phyloP scores from a whole-genome alignment of 1,140 invertebrate genomes.

The Drosophila kikkawai region DNA sequence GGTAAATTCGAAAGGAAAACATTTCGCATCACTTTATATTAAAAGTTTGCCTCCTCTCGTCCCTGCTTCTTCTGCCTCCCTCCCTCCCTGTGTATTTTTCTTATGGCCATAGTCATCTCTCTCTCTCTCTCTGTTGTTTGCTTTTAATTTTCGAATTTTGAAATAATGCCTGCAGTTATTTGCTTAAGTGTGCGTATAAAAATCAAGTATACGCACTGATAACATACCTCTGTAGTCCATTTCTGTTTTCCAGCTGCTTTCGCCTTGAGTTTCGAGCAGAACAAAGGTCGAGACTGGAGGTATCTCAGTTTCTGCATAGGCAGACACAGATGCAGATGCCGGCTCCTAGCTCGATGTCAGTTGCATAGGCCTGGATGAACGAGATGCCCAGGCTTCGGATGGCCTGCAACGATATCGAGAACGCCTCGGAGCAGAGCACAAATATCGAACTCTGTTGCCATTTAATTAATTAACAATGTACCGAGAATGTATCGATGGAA shows the following conservation, averaged over 20 bases:
- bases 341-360: conserved; percentile 14
- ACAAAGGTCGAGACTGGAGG: conserved; percentile 16
- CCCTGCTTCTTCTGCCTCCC: not conserved
- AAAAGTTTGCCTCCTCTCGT: conserved; percentile 54
- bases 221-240: conserved; percentile 66
- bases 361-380: conserved; percentile 21
- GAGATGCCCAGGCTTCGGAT: conserved; percentile 7
- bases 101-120: conserved; percentile 50
- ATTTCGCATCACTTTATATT: conserved; percentile 82
- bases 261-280: conserved; percentile 5
- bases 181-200: conserved; percentile 84
- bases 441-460: conserved; percentile 46
- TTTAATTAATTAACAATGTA: conserved; percentile 54
- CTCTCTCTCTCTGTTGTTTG: conserved; percentile 65
- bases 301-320: conserved; percentile 26
- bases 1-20: conserved; percentile 83
- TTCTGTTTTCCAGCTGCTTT: conserved; percentile 30
- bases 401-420: conserved; percentile 14
- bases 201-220: conserved; percentile 83
- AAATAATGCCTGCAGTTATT: conserved; percentile 83
- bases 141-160: conserved; percentile 84
- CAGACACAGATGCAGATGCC: conserved; percentile 15
- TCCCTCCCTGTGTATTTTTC: conserved; percentile 54
- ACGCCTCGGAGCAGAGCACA: conserved; percentile 28
- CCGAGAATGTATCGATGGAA: conserved; percentile 24